These are phyloP conservation scores for Sclerurus mexicanus DNA, from an alignment of 2,113 vertebrate genomes.

Conservation along the genomic window DNA sequence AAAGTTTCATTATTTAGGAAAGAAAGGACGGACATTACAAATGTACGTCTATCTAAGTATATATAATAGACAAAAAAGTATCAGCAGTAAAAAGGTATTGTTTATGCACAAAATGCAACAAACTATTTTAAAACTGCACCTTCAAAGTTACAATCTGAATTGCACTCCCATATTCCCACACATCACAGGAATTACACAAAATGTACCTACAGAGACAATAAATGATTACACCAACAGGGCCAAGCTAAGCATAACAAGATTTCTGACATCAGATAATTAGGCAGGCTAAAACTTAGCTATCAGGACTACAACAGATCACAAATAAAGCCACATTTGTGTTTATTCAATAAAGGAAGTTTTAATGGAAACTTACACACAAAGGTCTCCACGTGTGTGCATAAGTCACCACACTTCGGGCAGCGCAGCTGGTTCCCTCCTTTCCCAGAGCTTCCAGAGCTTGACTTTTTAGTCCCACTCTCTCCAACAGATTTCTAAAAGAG, in stretches of 20 bases:
- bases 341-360: not conserved
- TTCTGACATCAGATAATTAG: not conserved
- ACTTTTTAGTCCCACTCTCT: conserved; percentile 83
- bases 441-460: conserved; percentile 86
- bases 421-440: conserved; percentile 93
- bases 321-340: too few species aligned
- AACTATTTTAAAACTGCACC: not conserved
- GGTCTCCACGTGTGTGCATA: conserved; percentile 96
- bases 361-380: conserved; percentile 91
- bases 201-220: not conserved
- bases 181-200: not conserved
- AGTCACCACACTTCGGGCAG: conserved; percentile 95
- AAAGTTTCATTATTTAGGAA: not conserved
- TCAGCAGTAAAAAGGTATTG: not conserved
- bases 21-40: not conserved
- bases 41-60: fast-evolving
- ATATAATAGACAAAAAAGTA: not conserved
- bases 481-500: conserved; percentile 80
- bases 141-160: not conserved
- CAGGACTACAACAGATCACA: not conserved
- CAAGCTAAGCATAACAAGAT: not conserved
- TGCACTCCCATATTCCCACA: not conserved
- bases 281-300: not conserved
- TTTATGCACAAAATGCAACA: fast-evolving
- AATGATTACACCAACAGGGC: fast-evolving